phyloP scores from a whole-genome alignment of 2,113 vertebrate genomes.

The Meles meles region DNA sequence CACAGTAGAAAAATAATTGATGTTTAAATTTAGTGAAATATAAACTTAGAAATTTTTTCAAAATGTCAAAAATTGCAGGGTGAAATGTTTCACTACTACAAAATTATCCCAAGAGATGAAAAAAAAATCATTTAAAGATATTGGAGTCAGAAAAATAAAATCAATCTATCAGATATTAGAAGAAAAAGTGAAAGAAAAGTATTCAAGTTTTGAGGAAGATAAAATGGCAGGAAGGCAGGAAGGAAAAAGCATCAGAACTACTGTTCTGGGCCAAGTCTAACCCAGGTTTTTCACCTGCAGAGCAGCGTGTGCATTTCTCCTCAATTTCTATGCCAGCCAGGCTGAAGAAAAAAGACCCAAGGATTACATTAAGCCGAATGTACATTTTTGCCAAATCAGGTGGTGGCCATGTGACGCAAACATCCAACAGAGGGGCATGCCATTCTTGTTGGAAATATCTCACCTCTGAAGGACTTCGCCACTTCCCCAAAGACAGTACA shows the following conservation, averaged over 20 bases:
- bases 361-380: not conserved
- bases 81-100: not conserved
- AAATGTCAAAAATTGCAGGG: not conserved
- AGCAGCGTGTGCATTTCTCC: not conserved
- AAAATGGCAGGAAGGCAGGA: not conserved
- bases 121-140: not conserved
- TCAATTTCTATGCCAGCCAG: not conserved
- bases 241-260: not conserved
- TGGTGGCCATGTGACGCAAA: not conserved
- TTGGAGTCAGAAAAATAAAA: not conserved
- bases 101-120: not conserved
- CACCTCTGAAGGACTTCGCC: not conserved
- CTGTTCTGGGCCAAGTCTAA: not conserved
- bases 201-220: not conserved
- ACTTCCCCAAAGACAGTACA: not conserved
- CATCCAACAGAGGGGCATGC: not conserved
- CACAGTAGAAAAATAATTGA: not conserved
- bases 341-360: not conserved
- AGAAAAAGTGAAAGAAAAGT: not conserved
- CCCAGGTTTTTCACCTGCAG: not conserved
- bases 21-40: not conserved
- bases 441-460: not conserved
- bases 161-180: not conserved
- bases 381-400: not conserved
- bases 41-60: not conserved